Conservation (phyloP, 2,888 invertebrate species). For the Corythucha ciliata region DNA sequence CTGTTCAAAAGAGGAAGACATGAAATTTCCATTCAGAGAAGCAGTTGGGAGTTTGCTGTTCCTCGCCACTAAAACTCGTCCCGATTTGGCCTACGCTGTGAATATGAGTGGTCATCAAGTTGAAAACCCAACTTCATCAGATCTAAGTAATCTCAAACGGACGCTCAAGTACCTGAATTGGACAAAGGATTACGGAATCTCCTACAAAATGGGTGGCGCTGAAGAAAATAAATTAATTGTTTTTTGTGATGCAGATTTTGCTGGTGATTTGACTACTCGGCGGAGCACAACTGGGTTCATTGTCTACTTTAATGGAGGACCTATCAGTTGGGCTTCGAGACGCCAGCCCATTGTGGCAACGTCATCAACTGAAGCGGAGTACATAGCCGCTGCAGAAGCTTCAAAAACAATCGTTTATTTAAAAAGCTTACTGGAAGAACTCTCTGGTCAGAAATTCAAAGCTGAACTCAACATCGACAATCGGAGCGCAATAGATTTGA, state of each 20-base stretch:
- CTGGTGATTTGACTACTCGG: constrained; percentile 36
- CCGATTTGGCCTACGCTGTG: constrained; percentile 1
- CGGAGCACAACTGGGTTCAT: constrained; percentile 37
- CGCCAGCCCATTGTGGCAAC: constrained; percentile 16
- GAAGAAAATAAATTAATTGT: constrained; percentile 21
- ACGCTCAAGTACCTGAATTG: constrained; percentile 6
- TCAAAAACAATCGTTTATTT: constrained; percentile 36
- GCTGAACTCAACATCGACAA: constrained; percentile 36
- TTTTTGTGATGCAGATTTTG: constrained; percentile 40
- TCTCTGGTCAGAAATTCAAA: constrained; percentile 30
- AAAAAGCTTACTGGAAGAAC: constrained; percentile 34
- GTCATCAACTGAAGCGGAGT: constrained; percentile 27
- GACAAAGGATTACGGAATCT: not conserved
- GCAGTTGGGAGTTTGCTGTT: constrained; percentile 10
- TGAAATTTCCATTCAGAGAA: not conserved
- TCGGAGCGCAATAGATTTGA: constrained; percentile 35
- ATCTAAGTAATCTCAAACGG: constrained; percentile 1
- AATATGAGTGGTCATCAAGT: not conserved
- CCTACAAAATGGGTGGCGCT: not conserved
- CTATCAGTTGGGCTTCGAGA: constrained; percentile 25
- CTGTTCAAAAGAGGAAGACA: no score
- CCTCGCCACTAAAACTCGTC: constrained; percentile 1
- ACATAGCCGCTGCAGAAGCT: constrained; percentile 27
- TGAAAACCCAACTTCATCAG: not conserved
- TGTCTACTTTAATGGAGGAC: constrained; percentile 21